Evolutionary conservation across 2,888 invertebrate species (phyloP).

Genomic region (Melanargia galathea): DNA sequence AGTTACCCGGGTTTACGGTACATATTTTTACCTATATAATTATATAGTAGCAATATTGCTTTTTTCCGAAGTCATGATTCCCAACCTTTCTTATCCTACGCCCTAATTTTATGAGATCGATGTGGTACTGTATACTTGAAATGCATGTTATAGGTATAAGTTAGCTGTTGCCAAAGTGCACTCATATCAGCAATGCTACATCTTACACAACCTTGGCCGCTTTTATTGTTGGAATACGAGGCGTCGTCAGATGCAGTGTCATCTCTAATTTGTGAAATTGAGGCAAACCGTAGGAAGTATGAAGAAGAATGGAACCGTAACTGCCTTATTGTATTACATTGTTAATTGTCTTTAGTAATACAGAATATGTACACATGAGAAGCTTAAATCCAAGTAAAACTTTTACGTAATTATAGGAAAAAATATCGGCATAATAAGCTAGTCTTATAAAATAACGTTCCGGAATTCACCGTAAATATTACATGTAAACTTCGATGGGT

Average conservation of each 20-base stretch:
- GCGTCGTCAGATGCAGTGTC: background rate
- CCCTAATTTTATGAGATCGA: background rate
- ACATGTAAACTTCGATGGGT: too few relatives aligned
- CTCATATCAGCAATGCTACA: background rate
- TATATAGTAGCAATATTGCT: background rate
- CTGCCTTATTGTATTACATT: background rate
- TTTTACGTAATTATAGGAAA: too few relatives aligned
- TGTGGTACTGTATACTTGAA: background rate
- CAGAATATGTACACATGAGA: too few relatives aligned
- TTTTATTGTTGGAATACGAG: background rate
- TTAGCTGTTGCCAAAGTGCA: slow-evolving; percentile 7
- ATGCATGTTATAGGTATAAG: background rate
- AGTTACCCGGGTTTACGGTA: too few relatives aligned
- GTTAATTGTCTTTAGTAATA: background rate
- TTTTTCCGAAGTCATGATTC: background rate
- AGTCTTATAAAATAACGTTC: too few relatives aligned
- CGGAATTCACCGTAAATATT: too few relatives aligned
- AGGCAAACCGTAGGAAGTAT: background rate
- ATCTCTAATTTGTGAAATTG: slow-evolving; percentile 2
- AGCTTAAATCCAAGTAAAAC: too few relatives aligned
- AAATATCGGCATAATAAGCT: too few relatives aligned
- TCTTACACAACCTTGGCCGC: slow-evolving; percentile 16
- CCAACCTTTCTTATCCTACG: background rate
- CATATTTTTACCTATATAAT: background rate
- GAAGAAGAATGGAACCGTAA: background rate